These are phyloP conservation scores for Protophormia terraenovae DNA, from an alignment of 2,888 invertebrate species.

Conservation along the genomic window DNA sequence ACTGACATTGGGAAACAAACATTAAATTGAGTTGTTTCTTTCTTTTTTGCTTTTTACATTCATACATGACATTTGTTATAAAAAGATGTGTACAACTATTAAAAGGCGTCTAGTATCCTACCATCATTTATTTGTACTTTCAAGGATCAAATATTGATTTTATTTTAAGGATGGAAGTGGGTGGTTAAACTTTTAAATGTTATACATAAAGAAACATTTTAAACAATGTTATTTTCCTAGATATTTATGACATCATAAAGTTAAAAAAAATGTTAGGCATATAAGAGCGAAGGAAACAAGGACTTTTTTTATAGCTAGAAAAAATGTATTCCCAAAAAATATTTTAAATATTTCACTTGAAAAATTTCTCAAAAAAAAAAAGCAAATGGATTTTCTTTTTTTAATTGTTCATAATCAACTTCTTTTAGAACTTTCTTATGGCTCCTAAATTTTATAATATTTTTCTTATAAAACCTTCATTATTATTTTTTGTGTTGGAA, in stretches of 20 bases:
- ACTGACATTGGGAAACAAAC: neutral
- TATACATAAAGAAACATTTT: neutral
- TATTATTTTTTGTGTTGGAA: no score
- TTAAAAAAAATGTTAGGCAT: neutral
- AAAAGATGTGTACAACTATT: neutral
- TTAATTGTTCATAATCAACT: no score
- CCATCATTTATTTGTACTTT: neutral
- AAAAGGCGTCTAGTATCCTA: conserved; percentile 30
- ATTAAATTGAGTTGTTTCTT: neutral
- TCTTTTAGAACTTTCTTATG: no score
- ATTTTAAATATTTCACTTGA: no score
- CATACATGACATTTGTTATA: neutral
- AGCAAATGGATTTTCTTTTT: no score
- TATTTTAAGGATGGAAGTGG: neutral
- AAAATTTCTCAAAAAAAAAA: no score
- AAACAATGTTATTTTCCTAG: neutral
- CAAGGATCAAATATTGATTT: conserved; percentile 53
- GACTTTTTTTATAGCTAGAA: no score
- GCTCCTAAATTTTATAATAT: no score
- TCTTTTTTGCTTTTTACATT: neutral
- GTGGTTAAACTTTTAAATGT: neutral
- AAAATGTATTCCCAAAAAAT: no score
- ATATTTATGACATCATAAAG: neutral
- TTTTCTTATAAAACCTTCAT: no score
- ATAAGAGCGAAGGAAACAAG: neutral